Percentiles rank a stretch among this genome's conserved stretches.
Evolutionary conservation across 2,888 invertebrate genomes (phyloP).

Genomic region (Apoderus coryli): DNA sequence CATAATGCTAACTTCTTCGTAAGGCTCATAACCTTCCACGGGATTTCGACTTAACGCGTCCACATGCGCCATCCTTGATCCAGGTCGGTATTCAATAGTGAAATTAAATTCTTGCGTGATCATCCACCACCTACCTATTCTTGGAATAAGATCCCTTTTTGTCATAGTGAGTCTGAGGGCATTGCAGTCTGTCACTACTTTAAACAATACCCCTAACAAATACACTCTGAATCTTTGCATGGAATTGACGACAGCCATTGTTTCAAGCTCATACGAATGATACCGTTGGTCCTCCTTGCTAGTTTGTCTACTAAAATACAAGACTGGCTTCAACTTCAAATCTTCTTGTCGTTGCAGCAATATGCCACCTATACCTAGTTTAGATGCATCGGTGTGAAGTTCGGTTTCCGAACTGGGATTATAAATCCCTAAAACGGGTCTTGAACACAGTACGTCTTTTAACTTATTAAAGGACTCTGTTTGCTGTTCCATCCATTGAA

Average conservation of each 20-base stretch:
- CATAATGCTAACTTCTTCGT: too few species aligned
- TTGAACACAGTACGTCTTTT: too few species aligned
- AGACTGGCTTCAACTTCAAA: too few species aligned
- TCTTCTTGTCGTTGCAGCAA: too few species aligned
- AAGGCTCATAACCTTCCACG: too few species aligned
- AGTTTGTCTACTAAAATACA: too few species aligned
- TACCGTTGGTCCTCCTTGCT: too few species aligned
- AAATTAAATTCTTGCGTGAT: constrained; percentile 22
- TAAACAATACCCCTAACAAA: constrained; percentile 11
- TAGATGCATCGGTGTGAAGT: too few species aligned
- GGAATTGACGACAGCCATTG: constrained; percentile 13
- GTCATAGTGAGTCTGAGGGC: constrained; percentile 15
- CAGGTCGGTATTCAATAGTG: constrained; percentile 20
- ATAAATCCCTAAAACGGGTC: too few species aligned
- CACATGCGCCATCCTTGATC: constrained; percentile 22
- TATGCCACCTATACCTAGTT: too few species aligned
- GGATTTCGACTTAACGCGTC: constrained; percentile 21
- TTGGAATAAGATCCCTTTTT: constrained; percentile 19
- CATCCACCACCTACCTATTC: constrained; percentile 24
- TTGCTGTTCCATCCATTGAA: constrained; percentile 15
- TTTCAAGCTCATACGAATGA: constrained; percentile 14
- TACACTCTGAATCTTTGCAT: constrained; percentile 13
- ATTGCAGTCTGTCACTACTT: constrained; percentile 18
- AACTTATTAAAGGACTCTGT: constrained; percentile 8
- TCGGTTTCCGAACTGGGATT: too few species aligned